Base-by-base conservation (phyloP, 2,797 vertebrate genomes). In the Neoniphon sammara region DNA sequence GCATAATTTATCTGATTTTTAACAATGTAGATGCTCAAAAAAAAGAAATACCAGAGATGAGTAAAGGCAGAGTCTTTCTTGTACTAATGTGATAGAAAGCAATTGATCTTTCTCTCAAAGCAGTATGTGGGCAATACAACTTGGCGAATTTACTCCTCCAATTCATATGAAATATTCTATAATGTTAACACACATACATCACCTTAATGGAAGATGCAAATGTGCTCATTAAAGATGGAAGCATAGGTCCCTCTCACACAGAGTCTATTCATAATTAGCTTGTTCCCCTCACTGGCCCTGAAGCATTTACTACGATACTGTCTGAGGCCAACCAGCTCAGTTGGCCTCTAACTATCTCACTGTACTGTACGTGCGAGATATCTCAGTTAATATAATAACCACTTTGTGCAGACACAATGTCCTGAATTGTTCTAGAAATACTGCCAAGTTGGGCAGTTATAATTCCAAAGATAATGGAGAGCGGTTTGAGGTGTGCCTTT, bases 191-290 rank as follows among this genome's bases (percentile, higher is more conserved):
- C 77, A 83, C 88, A 94, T 94, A 90, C 85, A 97, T 97, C 95
- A 96, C 87, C 92, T 94, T 97, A 97, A 98, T 95, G 95, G 95
- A 95, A 94, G 94, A 96, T 96, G 96, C 95, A 96, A 96, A 97
- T 96, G 93, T 94, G 90, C 94, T 97, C 96, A 97, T 98, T 97
- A 96, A 91, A 94, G 90, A 87, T 70, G 50, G 85, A 87, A 85
- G 85, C 81, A 85, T 27, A 75, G 91, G 87, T 90, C 83, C 70
- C 78, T 85, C 77, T 86, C 82, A 87, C 86, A 89, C 81, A 83
- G 63, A 91, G 75, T 76, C 80, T 70, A 81, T 90, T 76, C 84
- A 88, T 92, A 87, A 91, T 90, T 89, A 88, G 82, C 85, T 85
- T 87, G 90, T 86, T 91, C 77, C 73, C 74, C 79, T 85, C 77